Evolutionary conservation across 2,888 invertebrate genomes (phyloP).

Genomic region (Amiota mariae): DNA sequence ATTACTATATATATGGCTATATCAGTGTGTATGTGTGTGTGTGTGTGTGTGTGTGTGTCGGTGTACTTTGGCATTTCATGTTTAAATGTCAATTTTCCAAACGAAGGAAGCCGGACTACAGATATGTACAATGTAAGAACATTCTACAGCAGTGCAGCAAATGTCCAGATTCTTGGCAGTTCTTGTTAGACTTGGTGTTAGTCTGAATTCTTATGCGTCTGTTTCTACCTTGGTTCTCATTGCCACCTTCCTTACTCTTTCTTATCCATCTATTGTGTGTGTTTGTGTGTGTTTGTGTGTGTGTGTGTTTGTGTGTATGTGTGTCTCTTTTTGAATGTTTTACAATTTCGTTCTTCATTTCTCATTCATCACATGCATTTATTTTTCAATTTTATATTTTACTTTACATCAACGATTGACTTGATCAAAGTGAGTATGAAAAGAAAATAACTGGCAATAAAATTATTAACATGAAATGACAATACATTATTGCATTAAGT

Average conservation of each 20-base stretch:
- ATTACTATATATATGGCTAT: not conserved
- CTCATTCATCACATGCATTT: conserved; percentile 14
- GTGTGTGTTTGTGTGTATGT: not conserved
- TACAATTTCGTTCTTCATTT: conserved; percentile 19
- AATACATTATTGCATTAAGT: not conserved
- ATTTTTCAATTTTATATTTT: conserved; percentile 20
- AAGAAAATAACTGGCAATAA: not conserved
- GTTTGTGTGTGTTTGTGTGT: not conserved
- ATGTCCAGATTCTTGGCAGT: conserved; percentile 32
- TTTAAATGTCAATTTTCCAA: conserved; percentile 66
- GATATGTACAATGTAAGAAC: not conserved
- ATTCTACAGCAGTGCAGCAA: conserved; percentile 20
- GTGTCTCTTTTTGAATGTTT: not conserved
- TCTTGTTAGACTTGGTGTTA: conserved; percentile 12
- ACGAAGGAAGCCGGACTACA: conserved; percentile 35
- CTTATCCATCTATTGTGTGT: not conserved
- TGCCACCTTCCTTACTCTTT: too few relatives aligned
- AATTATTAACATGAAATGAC: conserved; percentile 1
- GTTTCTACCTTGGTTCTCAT: not conserved
- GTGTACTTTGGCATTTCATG: conserved; percentile 54
- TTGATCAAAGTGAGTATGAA: not conserved
- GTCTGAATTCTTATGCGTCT: not conserved
- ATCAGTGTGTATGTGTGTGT: not conserved
- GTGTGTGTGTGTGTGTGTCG: not conserved
- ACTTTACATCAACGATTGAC: conserved; percentile 1